A percentile compares a stretch with the other conserved stretches of the same genome.
Evolutionary conservation across 1,140 invertebrate species (phyloP).

Genomic region (Nasonia vitripennis): DNA sequence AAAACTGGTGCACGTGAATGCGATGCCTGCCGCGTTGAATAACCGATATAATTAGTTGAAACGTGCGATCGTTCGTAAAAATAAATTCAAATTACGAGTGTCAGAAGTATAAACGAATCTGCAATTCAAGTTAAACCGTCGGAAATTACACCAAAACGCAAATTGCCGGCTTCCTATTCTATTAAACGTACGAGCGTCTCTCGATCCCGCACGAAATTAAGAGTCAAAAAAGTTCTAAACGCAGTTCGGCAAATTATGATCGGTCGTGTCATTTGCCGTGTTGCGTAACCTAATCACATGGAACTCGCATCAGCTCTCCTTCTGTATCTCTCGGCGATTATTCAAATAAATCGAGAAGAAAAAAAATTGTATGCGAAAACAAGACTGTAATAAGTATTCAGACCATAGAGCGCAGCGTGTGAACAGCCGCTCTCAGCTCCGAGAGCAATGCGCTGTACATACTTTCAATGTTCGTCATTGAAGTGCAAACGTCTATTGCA

Average conservation of each 20-base stretch:
- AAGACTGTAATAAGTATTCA: not conserved
- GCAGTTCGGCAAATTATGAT: not conserved
- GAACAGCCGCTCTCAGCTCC: not conserved
- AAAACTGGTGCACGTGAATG: not conserved
- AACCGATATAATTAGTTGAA: not conserved
- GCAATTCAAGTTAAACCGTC: not conserved
- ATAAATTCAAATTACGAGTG: too few relatives aligned
- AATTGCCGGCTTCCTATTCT: not conserved
- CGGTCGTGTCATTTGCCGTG: not conserved
- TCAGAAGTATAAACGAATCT: too few relatives aligned
- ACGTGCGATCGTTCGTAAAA: not conserved
- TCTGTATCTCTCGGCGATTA: not conserved
- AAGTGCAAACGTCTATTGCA: not conserved
- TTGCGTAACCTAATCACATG: not conserved
- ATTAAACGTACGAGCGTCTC: not conserved
- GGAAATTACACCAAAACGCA: not conserved
- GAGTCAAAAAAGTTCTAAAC: not conserved
- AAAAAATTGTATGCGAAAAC: not conserved
- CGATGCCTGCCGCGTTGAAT: not conserved
- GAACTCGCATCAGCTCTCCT: not conserved
- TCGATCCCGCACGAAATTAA: not conserved
- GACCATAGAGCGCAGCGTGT: not conserved
- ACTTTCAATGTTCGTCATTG: constrained; percentile 19
- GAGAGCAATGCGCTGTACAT: not conserved
- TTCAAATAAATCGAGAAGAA: constrained; percentile 13